These are phyloP conservation scores for Falco berigora DNA, from an alignment of 2,797 vertebrate genomes.

Conservation along the genomic window DNA sequence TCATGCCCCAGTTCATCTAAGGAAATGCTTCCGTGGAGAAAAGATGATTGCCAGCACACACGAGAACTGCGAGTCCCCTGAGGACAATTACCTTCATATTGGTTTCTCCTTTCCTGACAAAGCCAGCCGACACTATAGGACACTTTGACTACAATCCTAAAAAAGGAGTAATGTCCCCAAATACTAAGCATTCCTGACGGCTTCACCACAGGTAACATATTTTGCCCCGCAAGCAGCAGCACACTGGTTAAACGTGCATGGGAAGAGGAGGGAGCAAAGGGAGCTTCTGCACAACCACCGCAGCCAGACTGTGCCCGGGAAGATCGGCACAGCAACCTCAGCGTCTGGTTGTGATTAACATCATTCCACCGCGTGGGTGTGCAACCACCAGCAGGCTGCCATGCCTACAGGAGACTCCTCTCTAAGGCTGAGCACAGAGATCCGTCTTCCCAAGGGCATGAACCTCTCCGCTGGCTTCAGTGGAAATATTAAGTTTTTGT, in stretches of 20 bases:
- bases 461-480: background rate
- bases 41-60: background rate
- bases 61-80: background rate
- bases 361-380: background rate
- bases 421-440: background rate
- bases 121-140: fast-evolving
- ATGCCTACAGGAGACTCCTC: background rate
- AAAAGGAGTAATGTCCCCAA: background rate
- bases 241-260: fast-evolving
- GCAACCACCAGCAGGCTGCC: background rate
- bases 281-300: background rate
- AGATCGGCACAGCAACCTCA: background rate
- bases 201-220: background rate
- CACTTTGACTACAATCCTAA: background rate
- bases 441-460: background rate
- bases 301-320: background rate
- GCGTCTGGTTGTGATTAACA: background rate
- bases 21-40: background rate
- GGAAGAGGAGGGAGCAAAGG: background rate
- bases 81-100: background rate
- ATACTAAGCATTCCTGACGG: background rate
- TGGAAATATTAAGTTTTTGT: background rate
- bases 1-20: background rate
- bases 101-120: background rate
- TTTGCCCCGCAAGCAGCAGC: background rate